Conservation (phyloP, 2,888 invertebrate genomes). For the Lymantria monacha region DNA sequence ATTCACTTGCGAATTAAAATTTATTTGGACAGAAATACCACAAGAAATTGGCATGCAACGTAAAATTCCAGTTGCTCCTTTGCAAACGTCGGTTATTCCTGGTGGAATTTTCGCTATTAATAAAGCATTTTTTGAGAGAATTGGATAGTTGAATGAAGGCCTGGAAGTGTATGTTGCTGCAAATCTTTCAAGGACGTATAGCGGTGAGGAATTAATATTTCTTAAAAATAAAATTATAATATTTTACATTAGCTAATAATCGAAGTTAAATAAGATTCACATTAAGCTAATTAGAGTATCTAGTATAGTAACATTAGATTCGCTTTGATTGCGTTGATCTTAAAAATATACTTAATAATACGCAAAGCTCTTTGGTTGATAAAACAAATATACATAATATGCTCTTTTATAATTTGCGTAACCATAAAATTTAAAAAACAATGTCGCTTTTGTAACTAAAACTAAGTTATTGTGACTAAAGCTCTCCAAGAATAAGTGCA, state of each 20-base stretch:
- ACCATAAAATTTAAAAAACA: too few species aligned
- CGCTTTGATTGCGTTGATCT: too few species aligned
- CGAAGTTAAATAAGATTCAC: conserved; percentile 93
- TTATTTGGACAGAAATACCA: conserved; percentile 97
- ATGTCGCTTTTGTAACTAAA: too few species aligned
- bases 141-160: conserved; percentile 97
- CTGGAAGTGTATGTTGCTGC: conserved; percentile 99
- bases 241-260: conserved; percentile 26
- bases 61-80: conserved; percentile 89
- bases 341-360: too few species aligned
- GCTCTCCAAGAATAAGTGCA: too few species aligned
- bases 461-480: too few species aligned
- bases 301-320: background rate
- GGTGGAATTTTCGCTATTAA: conserved; percentile 98
- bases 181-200: conserved; percentile 98
- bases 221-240: conserved; percentile 70
- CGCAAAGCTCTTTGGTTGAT: too few species aligned
- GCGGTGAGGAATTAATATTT: conserved; percentile 83
- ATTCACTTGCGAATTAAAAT: conserved; percentile 95
- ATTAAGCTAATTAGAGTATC: conserved; percentile 92
- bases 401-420: too few species aligned
- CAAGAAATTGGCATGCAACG: conserved; percentile 88
- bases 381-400: too few species aligned
- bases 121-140: conserved; percentile 91
- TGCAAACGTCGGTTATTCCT: conserved; percentile 97